These are phyloP conservation scores for Catagonus wagneri DNA, from an alignment of 2,113 vertebrate genomes.

Conservation along the genomic window DNA sequence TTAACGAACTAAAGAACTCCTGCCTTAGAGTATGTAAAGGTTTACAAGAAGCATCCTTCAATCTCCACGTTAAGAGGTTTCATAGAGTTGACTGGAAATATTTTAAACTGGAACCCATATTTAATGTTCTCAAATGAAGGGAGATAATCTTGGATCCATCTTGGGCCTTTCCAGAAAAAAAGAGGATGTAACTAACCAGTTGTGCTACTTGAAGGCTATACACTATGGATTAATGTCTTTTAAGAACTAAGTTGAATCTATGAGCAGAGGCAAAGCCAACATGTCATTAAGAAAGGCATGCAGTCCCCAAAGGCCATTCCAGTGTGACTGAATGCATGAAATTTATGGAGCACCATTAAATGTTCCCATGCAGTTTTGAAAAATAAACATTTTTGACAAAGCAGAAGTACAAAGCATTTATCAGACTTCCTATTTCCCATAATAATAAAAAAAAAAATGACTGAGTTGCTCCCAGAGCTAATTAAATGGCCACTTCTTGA, in stretches of 20 bases:
- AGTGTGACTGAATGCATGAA: conserved; percentile 6
- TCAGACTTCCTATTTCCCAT: conserved; percentile 56
- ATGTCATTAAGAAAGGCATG: conserved; percentile 57
- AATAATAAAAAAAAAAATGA: conserved; percentile 52
- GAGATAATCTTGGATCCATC: not conserved
- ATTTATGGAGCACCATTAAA: conserved; percentile 63
- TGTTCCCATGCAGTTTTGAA: conserved; percentile 51
- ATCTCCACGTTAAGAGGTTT: conserved; percentile 16
- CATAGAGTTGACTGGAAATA: conserved; percentile 8
- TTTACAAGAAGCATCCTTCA: not conserved
- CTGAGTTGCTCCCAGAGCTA: conserved; percentile 48
- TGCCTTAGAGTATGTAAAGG: not conserved
- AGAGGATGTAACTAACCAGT: conserved; percentile 32
- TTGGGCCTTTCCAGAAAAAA: conserved; percentile 38
- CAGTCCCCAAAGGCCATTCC: conserved; percentile 25
- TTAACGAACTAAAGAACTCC: not conserved
- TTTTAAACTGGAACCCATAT: conserved; percentile 58
- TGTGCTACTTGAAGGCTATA: conserved; percentile 21
- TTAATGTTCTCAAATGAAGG: conserved; percentile 43
- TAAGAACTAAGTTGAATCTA: conserved; percentile 68
- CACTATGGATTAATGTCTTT: conserved; percentile 52
- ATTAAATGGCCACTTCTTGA: conserved; percentile 72
- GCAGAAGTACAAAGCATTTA: conserved; percentile 61
- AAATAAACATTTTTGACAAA: conserved; percentile 74
- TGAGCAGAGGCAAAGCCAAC: conserved; percentile 38